Conservation (phyloP, 2,113 vertebrate species). For the Philantomba maxwellii region DNA sequence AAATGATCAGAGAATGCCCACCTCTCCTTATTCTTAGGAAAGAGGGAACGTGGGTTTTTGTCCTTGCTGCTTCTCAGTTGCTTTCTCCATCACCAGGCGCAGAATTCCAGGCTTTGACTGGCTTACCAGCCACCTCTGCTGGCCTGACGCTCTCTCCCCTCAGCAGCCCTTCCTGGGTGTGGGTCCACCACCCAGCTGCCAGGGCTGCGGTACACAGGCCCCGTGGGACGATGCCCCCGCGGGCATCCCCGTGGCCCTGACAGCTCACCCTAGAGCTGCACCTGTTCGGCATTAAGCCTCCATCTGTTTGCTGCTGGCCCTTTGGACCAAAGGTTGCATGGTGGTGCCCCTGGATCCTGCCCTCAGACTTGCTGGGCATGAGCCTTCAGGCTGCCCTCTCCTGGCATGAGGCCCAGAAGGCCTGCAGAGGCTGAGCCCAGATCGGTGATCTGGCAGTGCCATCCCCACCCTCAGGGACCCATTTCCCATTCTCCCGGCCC, state of each 20-base stretch:
- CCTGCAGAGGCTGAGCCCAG: neutral
- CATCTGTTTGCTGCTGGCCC: neutral
- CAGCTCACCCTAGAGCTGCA: neutral
- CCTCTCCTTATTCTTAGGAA: neutral
- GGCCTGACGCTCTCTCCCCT: neutral
- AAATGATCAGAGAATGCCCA: neutral
- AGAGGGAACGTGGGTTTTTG: neutral
- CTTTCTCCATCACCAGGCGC: neutral
- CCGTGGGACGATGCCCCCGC: fast-evolving
- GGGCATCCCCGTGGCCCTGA: neutral
- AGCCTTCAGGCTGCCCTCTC: neutral
- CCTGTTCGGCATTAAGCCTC: neutral
- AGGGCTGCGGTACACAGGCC: neutral
- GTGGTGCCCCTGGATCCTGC: neutral
- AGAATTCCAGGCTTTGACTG: neutral
- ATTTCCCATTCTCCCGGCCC: neutral
- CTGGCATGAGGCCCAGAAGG: neutral
- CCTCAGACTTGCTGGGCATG: neutral
- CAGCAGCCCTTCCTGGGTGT: neutral
- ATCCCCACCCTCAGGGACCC: neutral
- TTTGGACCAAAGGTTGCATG: neutral
- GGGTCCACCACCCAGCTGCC: neutral
- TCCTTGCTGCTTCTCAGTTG: neutral
- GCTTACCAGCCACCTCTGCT: neutral
- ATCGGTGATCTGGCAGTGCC: neutral